Conservation (phyloP, 2,888 invertebrate species). For the Horisme vitalbata region DNA sequence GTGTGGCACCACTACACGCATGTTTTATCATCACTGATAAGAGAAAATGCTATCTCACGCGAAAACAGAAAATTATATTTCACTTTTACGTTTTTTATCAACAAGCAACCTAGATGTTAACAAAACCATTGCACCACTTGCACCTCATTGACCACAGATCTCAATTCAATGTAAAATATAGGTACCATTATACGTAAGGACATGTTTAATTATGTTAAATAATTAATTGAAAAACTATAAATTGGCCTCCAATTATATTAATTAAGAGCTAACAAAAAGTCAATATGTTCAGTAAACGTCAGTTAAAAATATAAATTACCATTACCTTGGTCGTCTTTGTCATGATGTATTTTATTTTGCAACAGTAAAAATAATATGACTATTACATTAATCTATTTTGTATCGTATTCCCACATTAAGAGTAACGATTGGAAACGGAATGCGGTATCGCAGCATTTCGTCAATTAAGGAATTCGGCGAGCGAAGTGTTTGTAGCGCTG, state of each 20-base stretch:
- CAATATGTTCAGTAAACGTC: slow-evolving; percentile 15
- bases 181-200: not conserved
- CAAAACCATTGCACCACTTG: not conserved
- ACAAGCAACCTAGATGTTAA: no score
- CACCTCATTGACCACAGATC: no score
- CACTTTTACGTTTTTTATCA: no score
- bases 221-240: slow-evolving; percentile 18
- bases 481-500: slow-evolving; percentile 46
- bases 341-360: slow-evolving; percentile 23
- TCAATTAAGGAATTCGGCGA: slow-evolving; percentile 76
- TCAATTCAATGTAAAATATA: no score
- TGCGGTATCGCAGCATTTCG: slow-evolving; percentile 68
- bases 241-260: slow-evolving; percentile 22
- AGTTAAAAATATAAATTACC: slow-evolving; percentile 29
- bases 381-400: slow-evolving; percentile 53
- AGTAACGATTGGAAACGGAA: slow-evolving; percentile 66
- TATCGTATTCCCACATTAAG: slow-evolving; percentile 67
- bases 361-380: slow-evolving; percentile 35
- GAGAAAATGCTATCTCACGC: slow-evolving; percentile 69
- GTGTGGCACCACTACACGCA: slow-evolving; percentile 71
- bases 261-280: slow-evolving; percentile 26
- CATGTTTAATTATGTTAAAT: slow-evolving; percentile 3
- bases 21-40: slow-evolving; percentile 78
- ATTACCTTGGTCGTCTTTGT: slow-evolving; percentile 33
- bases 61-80: slow-evolving; percentile 53